Evolutionary conservation across 2,797 vertebrate species (phyloP).

Genomic region (Leuciscus waleckii): DNA sequence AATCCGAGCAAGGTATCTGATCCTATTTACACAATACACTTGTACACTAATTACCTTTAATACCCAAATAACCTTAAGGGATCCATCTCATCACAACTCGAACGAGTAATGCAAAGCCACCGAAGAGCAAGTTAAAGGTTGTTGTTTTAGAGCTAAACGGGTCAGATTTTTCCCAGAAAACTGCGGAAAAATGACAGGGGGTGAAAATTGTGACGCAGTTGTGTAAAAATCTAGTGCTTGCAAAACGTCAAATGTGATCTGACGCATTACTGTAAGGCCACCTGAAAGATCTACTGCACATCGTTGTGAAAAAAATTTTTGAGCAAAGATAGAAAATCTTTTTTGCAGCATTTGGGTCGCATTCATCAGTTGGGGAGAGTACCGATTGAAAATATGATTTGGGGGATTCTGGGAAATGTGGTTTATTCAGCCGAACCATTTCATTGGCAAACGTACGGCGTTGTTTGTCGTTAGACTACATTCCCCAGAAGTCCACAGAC

Average conservation of each 20-base stretch:
- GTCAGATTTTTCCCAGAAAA: slow-evolving; percentile 69
- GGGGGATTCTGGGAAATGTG: slow-evolving; percentile 77
- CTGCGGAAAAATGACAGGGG: slow-evolving; percentile 76
- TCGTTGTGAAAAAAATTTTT: not conserved
- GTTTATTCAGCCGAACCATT: slow-evolving; percentile 62
- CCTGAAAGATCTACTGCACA: slow-evolving; percentile 20
- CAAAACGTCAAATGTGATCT: slow-evolving; percentile 45
- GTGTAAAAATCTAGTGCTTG: slow-evolving; percentile 75
- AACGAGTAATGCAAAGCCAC: not conserved
- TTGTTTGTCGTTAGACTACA: slow-evolving; percentile 73
- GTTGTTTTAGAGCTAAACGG: slow-evolving; percentile 62
- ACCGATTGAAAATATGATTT: slow-evolving; percentile 73
- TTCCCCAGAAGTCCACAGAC: slow-evolving; percentile 70
- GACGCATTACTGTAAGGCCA: slow-evolving; percentile 50
- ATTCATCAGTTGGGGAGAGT: slow-evolving; percentile 78
- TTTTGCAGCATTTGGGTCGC: slow-evolving; percentile 69
- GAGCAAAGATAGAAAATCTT: slow-evolving; percentile 31
- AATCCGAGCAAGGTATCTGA: slow-evolving; percentile 23
- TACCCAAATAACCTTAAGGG: slow-evolving; percentile 33
- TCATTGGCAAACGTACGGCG: slow-evolving; percentile 42
- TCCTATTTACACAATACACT: slow-evolving; percentile 53
- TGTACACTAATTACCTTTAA: slow-evolving; percentile 40
- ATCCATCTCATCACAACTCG: slow-evolving; percentile 1
- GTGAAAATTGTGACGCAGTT: slow-evolving; percentile 88
- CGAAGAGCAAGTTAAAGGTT: slow-evolving; percentile 49